A percentile compares a stretch with the other conserved stretches of the same genome.
phyloP scores from a whole-genome alignment of 2,797 vertebrate species.

The Micromesistius poutassou region DNA sequence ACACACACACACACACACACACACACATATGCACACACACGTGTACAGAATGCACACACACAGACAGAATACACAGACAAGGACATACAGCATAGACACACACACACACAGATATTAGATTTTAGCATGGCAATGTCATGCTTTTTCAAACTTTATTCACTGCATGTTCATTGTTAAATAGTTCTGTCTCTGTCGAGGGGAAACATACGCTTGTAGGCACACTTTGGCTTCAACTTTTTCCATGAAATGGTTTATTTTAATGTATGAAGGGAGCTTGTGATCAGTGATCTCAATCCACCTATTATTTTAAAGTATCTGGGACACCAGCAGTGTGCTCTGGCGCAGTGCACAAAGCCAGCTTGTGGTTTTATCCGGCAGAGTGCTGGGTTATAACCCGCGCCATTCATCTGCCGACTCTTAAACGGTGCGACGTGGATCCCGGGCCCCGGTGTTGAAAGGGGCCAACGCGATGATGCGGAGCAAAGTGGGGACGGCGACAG shows the following conservation, averaged over 20 bases:
- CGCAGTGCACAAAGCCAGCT: too few species aligned
- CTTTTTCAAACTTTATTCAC: neutral
- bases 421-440: too few species aligned
- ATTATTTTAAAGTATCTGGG: too few species aligned
- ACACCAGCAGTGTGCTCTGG: too few species aligned
- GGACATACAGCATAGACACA: neutral
- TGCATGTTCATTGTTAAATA: neutral
- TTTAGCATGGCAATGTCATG: too few species aligned
- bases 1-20: neutral
- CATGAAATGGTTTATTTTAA: neutral
- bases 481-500: neutral
- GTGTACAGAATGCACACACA: neutral
- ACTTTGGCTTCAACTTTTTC: neutral
- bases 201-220: neutral
- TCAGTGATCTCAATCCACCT: neutral
- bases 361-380: too few species aligned
- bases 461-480: neutral
- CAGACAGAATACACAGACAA: neutral
- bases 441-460: too few species aligned
- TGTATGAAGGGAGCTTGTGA: neutral
- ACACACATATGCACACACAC: constrained; percentile 11
- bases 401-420: too few species aligned
- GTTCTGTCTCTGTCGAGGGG: too few species aligned
- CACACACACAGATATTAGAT: neutral
- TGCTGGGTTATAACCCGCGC: too few species aligned